Evolutionary conservation across 2,113 vertebrate genomes (phyloP), one percentile per base, ranked within the genome.

Genomic region (Toxotes jaculatrix): DNA sequence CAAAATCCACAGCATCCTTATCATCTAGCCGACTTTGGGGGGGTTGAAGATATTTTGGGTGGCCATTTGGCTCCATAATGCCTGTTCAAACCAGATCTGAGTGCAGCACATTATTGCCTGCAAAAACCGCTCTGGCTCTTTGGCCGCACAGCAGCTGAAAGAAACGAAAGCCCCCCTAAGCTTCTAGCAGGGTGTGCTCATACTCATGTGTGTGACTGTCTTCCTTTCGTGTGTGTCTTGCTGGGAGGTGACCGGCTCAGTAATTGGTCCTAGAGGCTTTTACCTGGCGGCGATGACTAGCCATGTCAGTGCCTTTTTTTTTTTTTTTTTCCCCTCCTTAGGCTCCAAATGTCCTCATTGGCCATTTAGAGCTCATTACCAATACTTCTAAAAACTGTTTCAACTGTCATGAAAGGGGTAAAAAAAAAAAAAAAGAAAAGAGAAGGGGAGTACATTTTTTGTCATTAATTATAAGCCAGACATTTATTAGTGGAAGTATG

Each of bases 231-330:
- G 36, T 59, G 51, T 47, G 75, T 87, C 43, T 67, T 63, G 47
- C 76, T 87, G 74, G 66, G 78, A 64, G 74, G 40, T 78, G 77
- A 80, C 62, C 32, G 1, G 70, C 77, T 80, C 72, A 79, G 79
- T 92, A 93, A 92, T 94, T 88, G 87, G 88, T 88, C 91, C 88
- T 88, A 1, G 67, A 90, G 85, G 89, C 81, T 88, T 91, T 83
- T 90, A 93, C 87, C 91, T 93, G 81, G 64, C 55, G 14, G 69
- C 6, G 5, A 66, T 55, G 65, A 62, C 87, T 82, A 67, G 38
- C 64, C 73, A 72, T 74, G 80, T 72, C 85, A 75, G 34, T 69
- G 75, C 51, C 38, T 80, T 78, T 73, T 79, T 60, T 55, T 27
- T 27, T 27, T 27, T 27, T 27, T 27, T 27, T 27, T 27, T 27